phyloP scores from a whole-genome alignment of 2,797 vertebrate genomes.

The Sphenopsis melanotis region DNA sequence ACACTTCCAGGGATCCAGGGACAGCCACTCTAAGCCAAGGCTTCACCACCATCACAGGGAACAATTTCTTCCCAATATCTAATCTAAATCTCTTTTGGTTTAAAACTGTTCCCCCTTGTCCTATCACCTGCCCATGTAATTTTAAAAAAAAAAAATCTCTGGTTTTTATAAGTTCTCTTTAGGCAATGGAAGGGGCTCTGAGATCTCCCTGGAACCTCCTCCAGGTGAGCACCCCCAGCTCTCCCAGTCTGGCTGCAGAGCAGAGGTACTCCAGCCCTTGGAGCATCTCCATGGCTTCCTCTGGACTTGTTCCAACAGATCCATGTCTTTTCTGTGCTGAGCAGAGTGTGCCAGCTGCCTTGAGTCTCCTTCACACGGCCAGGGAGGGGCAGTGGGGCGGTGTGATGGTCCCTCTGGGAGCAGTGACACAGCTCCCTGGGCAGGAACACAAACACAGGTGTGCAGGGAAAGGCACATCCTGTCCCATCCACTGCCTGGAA shows the following conservation, averaged over 20 bases:
- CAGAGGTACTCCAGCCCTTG: no score
- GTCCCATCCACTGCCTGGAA: background rate
- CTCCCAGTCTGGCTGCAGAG: background rate
- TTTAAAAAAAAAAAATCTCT: background rate
- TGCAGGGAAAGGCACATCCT: background rate
- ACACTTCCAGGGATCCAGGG: background rate
- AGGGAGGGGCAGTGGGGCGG: background rate
- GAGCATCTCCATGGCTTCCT: background rate
- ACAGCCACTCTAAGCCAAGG: background rate
- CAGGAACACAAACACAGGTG: background rate
- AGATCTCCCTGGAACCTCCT: background rate
- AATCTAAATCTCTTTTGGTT: background rate
- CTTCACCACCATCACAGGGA: background rate
- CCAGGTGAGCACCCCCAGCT: background rate
- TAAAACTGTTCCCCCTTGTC: accelerated
- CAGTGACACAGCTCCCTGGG: background rate
- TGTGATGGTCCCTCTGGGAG: background rate
- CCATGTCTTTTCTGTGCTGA: background rate
- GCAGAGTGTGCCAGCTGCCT: background rate
- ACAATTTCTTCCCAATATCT: background rate
- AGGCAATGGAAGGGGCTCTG: background rate
- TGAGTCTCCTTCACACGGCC: background rate
- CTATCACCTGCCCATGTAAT: background rate
- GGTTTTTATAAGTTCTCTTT: background rate
- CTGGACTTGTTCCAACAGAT: background rate